Percentiles rank a stretch among this genome's conserved stretches.
Evolutionary conservation across 2,113 vertebrate genomes (phyloP).

Genomic region (Jaculus jaculus): DNA sequence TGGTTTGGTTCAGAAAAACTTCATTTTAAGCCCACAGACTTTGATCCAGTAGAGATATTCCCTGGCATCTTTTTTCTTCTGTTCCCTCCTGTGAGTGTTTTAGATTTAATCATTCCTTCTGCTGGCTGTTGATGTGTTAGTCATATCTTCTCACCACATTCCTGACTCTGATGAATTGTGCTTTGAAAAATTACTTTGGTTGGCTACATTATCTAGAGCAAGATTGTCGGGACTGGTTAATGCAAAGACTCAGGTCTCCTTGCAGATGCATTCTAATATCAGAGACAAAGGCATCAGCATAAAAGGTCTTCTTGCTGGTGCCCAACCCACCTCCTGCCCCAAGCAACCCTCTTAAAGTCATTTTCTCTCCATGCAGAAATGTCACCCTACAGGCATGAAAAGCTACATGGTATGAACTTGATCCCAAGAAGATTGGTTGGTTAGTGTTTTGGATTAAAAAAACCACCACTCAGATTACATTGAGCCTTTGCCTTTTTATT

Average conservation of each 20-base stretch:
- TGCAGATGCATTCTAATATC: not conserved
- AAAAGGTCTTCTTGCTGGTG: not conserved
- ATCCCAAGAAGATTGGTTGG: not conserved
- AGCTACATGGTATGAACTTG: not conserved
- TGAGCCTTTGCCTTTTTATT: not conserved
- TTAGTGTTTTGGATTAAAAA: slow-evolving; percentile 11
- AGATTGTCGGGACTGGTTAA: not conserved
- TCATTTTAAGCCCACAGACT: slow-evolving; percentile 20
- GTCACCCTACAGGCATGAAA: not conserved
- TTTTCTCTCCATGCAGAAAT: not conserved
- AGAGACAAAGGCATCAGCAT: not conserved
- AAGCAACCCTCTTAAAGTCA: not conserved
- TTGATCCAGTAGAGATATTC: slow-evolving; percentile 36
- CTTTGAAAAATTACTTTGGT: slow-evolving; percentile 52
- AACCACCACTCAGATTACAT: not conserved
- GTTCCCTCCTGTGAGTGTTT: not conserved
- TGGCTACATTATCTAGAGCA: not conserved
- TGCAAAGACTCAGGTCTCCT: not conserved
- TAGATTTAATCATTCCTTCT: slow-evolving; percentile 63
- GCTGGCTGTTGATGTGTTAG: slow-evolving; percentile 44
- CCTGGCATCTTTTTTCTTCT: not conserved
- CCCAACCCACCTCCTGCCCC: not conserved
- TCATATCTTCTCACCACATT: slow-evolving; percentile 42
- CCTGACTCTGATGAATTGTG: slow-evolving; percentile 19
- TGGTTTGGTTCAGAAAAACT: not conserved